Percentiles rank a stretch among this genome's conserved stretches.
Conservation (phyloP, 2,888 invertebrate species). For the Slavum lentiscoides region DNA sequence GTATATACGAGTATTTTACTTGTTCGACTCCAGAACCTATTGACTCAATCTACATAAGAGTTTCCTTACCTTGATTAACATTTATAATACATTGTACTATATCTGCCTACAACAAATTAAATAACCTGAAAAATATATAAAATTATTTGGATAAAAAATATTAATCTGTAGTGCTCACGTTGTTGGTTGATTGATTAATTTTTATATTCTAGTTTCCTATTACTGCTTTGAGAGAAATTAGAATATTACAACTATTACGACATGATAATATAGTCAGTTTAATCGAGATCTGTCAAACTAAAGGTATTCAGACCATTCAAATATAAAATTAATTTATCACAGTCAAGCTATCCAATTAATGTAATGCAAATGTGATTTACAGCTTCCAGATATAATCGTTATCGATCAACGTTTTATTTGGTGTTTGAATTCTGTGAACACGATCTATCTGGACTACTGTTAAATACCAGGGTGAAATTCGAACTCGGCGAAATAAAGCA, state of each 20-base stretch:
- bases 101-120: too few species aligned
- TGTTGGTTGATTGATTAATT: background rate
- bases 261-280: constrained; percentile 97
- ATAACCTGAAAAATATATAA: too few species aligned
- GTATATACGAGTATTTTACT: too few species aligned
- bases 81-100: too few species aligned
- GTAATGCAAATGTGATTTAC: constrained; percentile 55
- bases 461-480: constrained; percentile 95
- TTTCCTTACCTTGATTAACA: too few species aligned
- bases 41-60: too few species aligned
- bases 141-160: too few species aligned
- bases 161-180: background rate
- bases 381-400: constrained; percentile 72
- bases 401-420: constrained; percentile 86
- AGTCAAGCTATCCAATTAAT: background rate
- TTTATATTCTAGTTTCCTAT: constrained; percentile 82
- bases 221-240: constrained; percentile 94
- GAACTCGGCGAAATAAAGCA: constrained; percentile 95
- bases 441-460: constrained; percentile 92
- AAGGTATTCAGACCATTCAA: constrained; percentile 64
- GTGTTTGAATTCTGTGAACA: constrained; percentile 99
- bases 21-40: too few species aligned
- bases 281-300: constrained; percentile 93
- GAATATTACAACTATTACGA: constrained; percentile 88
- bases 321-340: background rate